Evolutionary conservation across 2,888 invertebrate species (phyloP).

Genomic region (Laothoe populi): DNA sequence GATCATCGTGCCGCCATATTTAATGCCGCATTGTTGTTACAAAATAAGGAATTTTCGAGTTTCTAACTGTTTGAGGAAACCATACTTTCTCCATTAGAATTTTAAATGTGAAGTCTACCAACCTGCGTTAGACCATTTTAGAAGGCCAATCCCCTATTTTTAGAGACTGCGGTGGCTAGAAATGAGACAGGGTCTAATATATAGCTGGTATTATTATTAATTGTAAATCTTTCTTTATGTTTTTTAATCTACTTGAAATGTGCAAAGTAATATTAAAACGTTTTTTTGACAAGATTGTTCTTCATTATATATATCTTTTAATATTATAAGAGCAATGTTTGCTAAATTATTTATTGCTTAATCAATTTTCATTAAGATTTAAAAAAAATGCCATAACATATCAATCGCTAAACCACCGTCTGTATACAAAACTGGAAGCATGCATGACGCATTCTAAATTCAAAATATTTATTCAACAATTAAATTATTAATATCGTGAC

Average conservation of each 20-base stretch:
- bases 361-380: not conserved
- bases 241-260: no score
- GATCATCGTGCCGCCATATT: conserved; percentile 59
- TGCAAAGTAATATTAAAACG: no score
- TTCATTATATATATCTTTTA: not conserved
- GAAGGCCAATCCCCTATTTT: no score
- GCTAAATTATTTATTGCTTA: not conserved
- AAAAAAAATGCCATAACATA: no score
- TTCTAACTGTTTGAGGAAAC: not conserved
- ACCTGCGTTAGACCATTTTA: no score
- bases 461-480: conserved; percentile 12
- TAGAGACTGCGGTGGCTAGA: no score
- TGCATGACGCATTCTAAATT: not conserved
- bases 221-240: no score
- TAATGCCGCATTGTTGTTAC: conserved; percentile 33
- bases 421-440: not conserved
- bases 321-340: not conserved
- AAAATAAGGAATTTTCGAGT: conserved; percentile 1
- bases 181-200: no score
- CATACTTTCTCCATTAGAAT: no score
- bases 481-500: conserved; percentile 63
- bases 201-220: no score
- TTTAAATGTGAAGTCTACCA: no score
- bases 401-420: no score
- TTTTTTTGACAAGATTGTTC: not conserved